phyloP scores from a whole-genome alignment of 2,113 vertebrate genomes.

The Lagopus leucura region DNA sequence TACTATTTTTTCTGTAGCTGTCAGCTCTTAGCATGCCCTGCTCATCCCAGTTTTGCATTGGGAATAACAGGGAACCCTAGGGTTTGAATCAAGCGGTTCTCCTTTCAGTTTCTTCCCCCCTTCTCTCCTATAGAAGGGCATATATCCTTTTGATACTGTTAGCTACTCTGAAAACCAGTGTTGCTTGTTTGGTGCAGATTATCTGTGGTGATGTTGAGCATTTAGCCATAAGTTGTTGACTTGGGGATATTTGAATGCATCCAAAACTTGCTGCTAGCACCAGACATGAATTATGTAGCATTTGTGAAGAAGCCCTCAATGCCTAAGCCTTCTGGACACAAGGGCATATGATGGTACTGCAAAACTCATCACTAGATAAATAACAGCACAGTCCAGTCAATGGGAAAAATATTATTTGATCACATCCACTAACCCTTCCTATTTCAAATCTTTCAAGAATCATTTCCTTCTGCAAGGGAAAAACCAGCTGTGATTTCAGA shows the following conservation, averaged over 20 bases:
- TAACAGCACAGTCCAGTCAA: background rate
- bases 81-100: background rate
- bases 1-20: background rate
- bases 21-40: background rate
- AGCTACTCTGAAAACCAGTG: background rate
- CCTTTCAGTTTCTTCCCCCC: background rate
- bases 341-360: background rate
- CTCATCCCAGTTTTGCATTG: background rate
- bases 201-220: background rate
- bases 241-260: background rate
- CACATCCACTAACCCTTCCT: background rate
- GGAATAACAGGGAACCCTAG: background rate
- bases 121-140: rapidly evolving
- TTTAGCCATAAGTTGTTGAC: background rate
- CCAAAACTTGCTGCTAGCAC: background rate
- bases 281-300: background rate
- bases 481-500: slow-evolving; percentile 22
- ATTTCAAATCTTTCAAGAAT: slow-evolving; percentile 18
- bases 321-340: background rate
- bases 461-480: background rate
- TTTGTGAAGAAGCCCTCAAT: background rate
- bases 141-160: background rate
- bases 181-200: background rate
- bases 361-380: background rate
- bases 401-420: slow-evolving; percentile 34